phyloP scores from a whole-genome alignment of 2,797 vertebrate genomes.

The Anolis apletophallus region DNA sequence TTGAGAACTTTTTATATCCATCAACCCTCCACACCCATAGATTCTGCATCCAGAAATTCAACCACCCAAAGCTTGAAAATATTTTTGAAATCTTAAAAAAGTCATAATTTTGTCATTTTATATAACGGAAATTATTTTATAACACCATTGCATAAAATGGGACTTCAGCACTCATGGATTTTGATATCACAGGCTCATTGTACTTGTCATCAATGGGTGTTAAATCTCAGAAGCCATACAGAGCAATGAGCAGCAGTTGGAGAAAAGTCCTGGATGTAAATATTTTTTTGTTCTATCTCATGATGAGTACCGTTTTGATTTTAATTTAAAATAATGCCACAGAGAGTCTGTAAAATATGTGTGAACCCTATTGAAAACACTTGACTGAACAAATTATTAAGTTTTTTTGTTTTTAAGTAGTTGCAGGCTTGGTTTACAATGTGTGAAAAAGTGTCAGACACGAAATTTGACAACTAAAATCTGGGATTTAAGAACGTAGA shows the following conservation, averaged over 20 bases:
- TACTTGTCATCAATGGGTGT: background rate
- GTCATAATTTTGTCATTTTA: too few relatives aligned
- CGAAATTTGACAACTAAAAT: rapidly evolving
- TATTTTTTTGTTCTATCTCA: background rate
- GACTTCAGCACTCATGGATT: too few relatives aligned
- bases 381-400: background rate
- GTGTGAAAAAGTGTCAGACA: background rate
- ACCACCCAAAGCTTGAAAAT: too few relatives aligned
- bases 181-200: too few relatives aligned
- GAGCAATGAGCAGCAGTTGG: background rate
- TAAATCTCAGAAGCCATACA: background rate
- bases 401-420: background rate
- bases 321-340: background rate
- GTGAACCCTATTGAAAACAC: background rate
- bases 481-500: too few relatives aligned
- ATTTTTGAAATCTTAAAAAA: too few relatives aligned
- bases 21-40: background rate
- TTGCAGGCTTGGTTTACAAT: background rate
- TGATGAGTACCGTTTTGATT: background rate
- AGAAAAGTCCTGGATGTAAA: too few relatives aligned
- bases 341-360: background rate
- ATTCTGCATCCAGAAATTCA: too few relatives aligned
- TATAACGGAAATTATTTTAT: too few relatives aligned
- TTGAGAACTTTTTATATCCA: background rate
- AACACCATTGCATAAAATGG: too few relatives aligned